These are phyloP conservation scores for Chirona hameri DNA, from an alignment of 2,888 invertebrate genomes.

Conservation along the genomic window DNA sequence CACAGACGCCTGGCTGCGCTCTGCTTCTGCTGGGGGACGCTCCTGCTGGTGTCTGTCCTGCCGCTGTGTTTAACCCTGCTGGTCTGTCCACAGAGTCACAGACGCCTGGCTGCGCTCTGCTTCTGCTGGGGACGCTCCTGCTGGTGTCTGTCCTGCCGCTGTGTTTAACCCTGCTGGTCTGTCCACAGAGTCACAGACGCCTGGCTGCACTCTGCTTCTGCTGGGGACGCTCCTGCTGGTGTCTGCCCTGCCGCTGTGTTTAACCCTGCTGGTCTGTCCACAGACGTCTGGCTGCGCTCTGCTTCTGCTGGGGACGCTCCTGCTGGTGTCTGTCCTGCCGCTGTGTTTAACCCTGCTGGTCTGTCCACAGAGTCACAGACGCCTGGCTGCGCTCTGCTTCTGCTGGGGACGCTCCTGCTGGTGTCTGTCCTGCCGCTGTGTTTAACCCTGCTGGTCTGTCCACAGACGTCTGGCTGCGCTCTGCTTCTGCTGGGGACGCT, in stretches of 20 bases:
- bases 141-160: conserved; percentile 54
- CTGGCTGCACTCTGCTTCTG: conserved; percentile 66
- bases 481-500: conserved; percentile 69
- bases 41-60: conserved; percentile 62
- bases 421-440: conserved; percentile 47
- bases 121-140: conserved; percentile 67
- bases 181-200: conserved; percentile 49
- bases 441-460: too few species aligned
- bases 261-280: too few species aligned
- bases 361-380: conserved; percentile 42
- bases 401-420: conserved; percentile 67
- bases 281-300: conserved; percentile 62
- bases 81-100: background rate
- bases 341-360: too few species aligned
- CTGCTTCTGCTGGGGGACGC: conserved; percentile 68
- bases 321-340: conserved; percentile 58
- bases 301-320: conserved; percentile 66
- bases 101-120: conserved; percentile 64
- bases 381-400: conserved; percentile 66
- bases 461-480: conserved; percentile 59
- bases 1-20: conserved; percentile 59
- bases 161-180: too few species aligned
- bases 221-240: conserved; percentile 68
- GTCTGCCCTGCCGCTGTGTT: background rate
- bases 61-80: too few species aligned